These are phyloP conservation scores for Babyrousa celebensis DNA, from an alignment of 2,797 vertebrate genomes.

Conservation along the genomic window DNA sequence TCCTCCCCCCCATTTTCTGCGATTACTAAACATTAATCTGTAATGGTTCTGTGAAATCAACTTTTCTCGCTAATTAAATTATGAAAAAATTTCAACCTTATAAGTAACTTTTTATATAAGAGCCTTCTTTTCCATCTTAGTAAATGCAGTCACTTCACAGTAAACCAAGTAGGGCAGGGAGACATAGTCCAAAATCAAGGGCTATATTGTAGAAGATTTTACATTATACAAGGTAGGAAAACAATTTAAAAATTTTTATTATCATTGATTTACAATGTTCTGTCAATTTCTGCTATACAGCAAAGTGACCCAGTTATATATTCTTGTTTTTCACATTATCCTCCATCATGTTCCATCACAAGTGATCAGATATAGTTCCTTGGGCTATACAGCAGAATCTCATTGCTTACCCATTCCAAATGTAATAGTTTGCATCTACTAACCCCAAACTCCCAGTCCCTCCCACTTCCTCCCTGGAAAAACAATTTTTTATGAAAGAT, in stretches of 20 bases:
- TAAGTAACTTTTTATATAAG: neutral
- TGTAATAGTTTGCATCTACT: too few relatives aligned
- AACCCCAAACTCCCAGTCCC: too few relatives aligned
- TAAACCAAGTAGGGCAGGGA: neutral
- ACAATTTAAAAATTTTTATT: neutral
- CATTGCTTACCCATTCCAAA: too few relatives aligned
- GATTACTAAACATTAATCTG: slow-evolving; percentile 51
- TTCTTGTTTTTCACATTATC: too few relatives aligned
- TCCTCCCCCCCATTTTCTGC: slow-evolving; percentile 41
- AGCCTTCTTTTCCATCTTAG: slow-evolving; percentile 43
- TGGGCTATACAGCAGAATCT: too few relatives aligned
- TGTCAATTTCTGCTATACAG: too few relatives aligned
- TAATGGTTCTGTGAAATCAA: slow-evolving; percentile 25
- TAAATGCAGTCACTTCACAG: slow-evolving; percentile 41
- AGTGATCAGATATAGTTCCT: too few relatives aligned
- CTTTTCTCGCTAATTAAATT: slow-evolving; percentile 38
- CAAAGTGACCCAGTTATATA: too few relatives aligned
- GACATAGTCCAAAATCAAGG: slow-evolving; percentile 24
- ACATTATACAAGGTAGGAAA: neutral
- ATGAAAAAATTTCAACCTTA: neutral
- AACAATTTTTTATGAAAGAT: neutral
- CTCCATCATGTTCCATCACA: too few relatives aligned
- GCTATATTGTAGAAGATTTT: slow-evolving; percentile 16
- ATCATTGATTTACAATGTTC: too few relatives aligned
- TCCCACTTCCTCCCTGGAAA: too few relatives aligned